Percentiles rank a stretch among this genome's conserved stretches.
phyloP scores from a whole-genome alignment of 2,888 invertebrate species.

The Nemapogon koenigi region DNA sequence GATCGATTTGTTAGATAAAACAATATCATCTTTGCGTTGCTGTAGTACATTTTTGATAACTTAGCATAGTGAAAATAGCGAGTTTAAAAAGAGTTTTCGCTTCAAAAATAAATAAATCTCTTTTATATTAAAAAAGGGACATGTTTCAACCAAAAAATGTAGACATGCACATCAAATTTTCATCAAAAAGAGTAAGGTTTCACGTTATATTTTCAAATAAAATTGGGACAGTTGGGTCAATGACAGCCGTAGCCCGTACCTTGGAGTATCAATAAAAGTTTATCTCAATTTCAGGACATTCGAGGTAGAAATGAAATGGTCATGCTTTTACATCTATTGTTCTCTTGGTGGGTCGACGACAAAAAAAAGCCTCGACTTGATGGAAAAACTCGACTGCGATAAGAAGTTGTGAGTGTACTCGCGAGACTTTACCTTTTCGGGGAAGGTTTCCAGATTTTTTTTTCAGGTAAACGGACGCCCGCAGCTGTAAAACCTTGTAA shows the following conservation, averaged over 20 bases:
- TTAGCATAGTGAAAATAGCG: too few relatives aligned
- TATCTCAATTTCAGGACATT: conserved; percentile 42
- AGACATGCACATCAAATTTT: too few relatives aligned
- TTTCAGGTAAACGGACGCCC: background rate
- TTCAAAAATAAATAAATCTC: too few relatives aligned
- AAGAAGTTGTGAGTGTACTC: conserved; percentile 39
- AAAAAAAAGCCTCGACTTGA: conserved; percentile 48
- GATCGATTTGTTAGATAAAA: too few relatives aligned
- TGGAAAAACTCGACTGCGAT: conserved; percentile 43
- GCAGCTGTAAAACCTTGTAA: conserved; percentile 2
- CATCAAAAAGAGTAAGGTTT: too few relatives aligned
- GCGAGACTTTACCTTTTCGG: conserved; percentile 26
- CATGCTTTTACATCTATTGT: conserved; percentile 24
- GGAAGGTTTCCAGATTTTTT: background rate
- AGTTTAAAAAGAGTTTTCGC: too few relatives aligned
- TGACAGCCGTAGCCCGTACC: conserved; percentile 22
- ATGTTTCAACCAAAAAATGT: too few relatives aligned
- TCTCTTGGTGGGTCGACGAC: conserved; percentile 24
- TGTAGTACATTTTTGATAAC: too few relatives aligned
- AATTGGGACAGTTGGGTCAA: too few relatives aligned
- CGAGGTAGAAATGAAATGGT: conserved; percentile 24
- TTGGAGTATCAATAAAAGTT: conserved; percentile 39
- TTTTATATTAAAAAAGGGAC: too few relatives aligned
- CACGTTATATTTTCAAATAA: background rate
- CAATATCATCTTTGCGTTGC: too few relatives aligned